phyloP scores from a whole-genome alignment of 2,888 invertebrate species.

The Cheilosia scutellata region DNA sequence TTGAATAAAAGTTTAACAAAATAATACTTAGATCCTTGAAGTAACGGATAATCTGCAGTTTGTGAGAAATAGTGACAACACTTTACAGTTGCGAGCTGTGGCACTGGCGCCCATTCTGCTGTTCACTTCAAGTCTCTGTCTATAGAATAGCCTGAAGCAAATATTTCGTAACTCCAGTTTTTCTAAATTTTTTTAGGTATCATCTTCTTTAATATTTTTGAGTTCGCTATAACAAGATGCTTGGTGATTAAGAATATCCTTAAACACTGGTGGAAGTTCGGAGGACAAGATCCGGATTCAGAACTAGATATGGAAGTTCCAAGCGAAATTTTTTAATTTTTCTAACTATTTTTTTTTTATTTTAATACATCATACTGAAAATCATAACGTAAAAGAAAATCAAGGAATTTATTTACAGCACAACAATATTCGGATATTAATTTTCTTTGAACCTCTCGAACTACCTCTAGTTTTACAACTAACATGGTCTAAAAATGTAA shows the following conservation, averaged over 20 bases:
- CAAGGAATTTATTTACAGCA: no score
- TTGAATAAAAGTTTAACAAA: background rate
- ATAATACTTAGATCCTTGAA: constrained; percentile 78
- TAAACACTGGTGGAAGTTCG: constrained; percentile 83
- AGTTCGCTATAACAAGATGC: constrained; percentile 81
- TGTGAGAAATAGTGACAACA: constrained; percentile 78
- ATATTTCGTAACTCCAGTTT: background rate
- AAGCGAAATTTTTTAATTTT: constrained; percentile 80
- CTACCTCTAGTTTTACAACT: no score
- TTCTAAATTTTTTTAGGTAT: constrained; percentile 76
- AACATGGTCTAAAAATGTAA: no score
- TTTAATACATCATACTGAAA: background rate
- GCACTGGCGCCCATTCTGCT: constrained; percentile 79
- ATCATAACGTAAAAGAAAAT: background rate
- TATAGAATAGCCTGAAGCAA: background rate
- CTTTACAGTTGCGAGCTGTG: constrained; percentile 78
- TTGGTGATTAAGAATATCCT: constrained; percentile 80
- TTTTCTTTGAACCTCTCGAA: no score
- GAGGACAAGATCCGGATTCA: constrained; percentile 80
- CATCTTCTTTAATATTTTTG: constrained; percentile 82
- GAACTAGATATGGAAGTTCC: constrained; percentile 78
- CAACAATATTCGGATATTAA: no score
- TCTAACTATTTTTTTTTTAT: constrained; percentile 66
- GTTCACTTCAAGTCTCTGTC: constrained; percentile 79
- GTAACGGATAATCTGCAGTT: constrained; percentile 81